Evolutionary conservation across 2,888 invertebrate species (phyloP).

Genomic region (Halictus ligatus): DNA sequence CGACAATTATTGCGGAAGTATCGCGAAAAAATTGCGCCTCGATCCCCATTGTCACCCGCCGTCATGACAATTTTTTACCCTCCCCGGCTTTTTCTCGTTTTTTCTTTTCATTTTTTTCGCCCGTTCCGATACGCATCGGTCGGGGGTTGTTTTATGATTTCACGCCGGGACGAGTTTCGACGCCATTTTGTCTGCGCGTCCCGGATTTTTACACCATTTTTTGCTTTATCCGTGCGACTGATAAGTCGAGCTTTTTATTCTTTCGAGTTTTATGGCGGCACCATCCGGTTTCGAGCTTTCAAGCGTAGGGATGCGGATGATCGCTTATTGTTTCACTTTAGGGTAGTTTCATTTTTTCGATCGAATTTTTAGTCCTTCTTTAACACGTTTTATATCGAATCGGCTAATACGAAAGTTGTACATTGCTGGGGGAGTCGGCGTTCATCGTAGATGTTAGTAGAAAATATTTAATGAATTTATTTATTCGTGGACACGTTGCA

Average conservation of each 20-base stretch:
- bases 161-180: slow-evolving; percentile 17
- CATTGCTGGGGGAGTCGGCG: no score
- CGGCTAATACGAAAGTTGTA: neutral
- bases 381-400: neutral
- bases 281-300: neutral
- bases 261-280: slow-evolving; percentile 2
- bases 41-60: slow-evolving; percentile 10
- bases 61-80: neutral
- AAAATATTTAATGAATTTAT: no score
- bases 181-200: slow-evolving; percentile 29
- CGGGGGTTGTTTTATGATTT: slow-evolving; percentile 36
- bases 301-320: neutral
- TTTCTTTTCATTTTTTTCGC: no score
- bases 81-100: neutral
- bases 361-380: neutral
- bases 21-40: slow-evolving; percentile 63
- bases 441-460: no score
- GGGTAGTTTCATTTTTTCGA: neutral
- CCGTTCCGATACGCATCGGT: neutral
- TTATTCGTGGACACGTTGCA: no score
- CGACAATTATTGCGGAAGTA: slow-evolving; percentile 72
- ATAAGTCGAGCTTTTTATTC: slow-evolving; percentile 2
- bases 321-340: neutral
- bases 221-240: neutral
- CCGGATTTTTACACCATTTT: slow-evolving; percentile 19